Percentiles rank a stretch among this genome's conserved stretches.
phyloP scores from a whole-genome alignment of 1,140 invertebrate genomes.

The Leptinotarsa lineolata region DNA sequence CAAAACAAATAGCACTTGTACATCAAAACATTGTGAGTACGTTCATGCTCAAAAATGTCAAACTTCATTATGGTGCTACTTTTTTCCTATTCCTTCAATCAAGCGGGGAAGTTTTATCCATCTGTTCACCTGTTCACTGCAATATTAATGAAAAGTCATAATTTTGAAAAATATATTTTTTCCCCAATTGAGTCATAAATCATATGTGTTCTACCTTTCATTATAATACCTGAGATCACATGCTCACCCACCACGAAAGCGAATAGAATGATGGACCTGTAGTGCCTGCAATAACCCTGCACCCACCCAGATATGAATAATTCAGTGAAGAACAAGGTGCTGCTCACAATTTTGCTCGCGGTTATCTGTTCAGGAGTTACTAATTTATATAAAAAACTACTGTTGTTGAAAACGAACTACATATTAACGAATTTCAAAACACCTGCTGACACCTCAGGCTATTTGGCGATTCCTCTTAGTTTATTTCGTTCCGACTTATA shows the following conservation, averaged over 20 bases:
- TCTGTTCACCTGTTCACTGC: too few species aligned
- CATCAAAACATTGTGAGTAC: too few species aligned
- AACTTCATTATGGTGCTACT: too few species aligned
- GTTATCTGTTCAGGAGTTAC: conserved; percentile 15
- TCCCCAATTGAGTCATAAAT: not conserved
- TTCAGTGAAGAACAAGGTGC: conserved; percentile 19
- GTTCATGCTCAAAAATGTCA: too few species aligned
- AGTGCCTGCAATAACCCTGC: not conserved
- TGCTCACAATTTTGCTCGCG: conserved; percentile 17
- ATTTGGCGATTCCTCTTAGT: not conserved
- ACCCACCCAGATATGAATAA: conserved; percentile 19
- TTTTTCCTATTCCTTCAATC: too few species aligned
- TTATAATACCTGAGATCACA: not conserved
- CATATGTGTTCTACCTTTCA: not conserved
- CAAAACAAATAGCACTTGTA: too few species aligned
- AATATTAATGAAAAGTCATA: too few species aligned
- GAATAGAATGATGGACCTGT: not conserved
- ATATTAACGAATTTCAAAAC: not conserved
- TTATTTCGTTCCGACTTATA: too few species aligned
- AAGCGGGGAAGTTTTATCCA: too few species aligned
- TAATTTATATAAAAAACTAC: conserved; percentile 21
- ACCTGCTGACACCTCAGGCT: conserved; percentile 1
- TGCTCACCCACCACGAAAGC: not conserved
- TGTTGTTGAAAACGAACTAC: conserved; percentile 4
- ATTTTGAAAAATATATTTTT: too few species aligned